Percentiles rank a stretch among this genome's conserved stretches.
phyloP scores from a whole-genome alignment of 2,797 vertebrate genomes.

The Anguilla obscura region DNA sequence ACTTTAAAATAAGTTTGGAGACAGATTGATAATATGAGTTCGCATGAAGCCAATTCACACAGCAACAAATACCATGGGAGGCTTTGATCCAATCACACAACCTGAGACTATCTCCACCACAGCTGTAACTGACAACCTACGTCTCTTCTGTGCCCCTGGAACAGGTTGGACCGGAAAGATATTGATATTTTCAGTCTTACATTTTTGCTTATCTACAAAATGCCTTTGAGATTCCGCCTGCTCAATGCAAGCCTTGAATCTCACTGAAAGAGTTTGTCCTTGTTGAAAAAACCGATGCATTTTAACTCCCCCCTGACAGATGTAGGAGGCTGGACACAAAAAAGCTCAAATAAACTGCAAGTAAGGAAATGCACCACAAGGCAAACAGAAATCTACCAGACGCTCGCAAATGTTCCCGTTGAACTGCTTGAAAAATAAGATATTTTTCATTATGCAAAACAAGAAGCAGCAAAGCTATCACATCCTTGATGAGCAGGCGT shows the following conservation, averaged over 20 bases:
- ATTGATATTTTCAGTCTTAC: background rate
- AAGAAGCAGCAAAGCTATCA: background rate
- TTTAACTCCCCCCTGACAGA: background rate
- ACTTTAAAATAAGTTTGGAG: background rate
- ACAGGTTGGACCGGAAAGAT: background rate
- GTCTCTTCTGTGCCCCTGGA: background rate
- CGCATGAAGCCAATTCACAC: background rate
- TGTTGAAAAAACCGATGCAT: background rate
- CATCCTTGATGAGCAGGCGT: background rate
- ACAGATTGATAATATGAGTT: background rate
- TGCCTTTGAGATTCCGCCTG: background rate
- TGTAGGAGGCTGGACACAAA: background rate
- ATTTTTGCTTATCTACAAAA: background rate
- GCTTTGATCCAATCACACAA: background rate
- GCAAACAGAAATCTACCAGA: background rate
- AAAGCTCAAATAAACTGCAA: background rate
- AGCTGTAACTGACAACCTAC: background rate
- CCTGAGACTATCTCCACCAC: background rate
- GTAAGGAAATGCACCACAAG: background rate
- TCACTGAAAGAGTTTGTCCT: background rate
- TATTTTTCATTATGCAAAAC: background rate
- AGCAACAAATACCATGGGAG: background rate
- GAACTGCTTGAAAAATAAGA: background rate
- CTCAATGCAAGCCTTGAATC: background rate
- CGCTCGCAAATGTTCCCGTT: background rate